Evolutionary conservation across 1,140 invertebrate species (phyloP).

Genomic region (Neodiprion virginianus): DNA sequence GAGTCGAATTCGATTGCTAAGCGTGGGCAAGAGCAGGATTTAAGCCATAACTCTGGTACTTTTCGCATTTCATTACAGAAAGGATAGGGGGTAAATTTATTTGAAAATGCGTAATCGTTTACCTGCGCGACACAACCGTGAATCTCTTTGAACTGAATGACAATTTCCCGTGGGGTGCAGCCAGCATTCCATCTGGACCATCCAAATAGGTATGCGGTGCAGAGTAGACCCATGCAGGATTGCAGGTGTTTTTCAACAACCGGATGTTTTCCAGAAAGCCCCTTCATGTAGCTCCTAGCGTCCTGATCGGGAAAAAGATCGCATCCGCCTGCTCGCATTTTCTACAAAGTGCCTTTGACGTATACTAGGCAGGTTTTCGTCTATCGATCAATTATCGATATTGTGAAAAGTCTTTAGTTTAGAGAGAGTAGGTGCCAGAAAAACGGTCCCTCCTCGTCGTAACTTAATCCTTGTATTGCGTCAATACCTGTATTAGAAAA

Average conservation of each 20-base stretch:
- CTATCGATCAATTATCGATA: not conserved
- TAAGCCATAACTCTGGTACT: too few species aligned
- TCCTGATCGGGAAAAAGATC: conserved; percentile 91
- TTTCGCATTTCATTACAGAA: too few species aligned
- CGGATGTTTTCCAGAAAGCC: conserved; percentile 74
- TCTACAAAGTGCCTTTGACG: conserved; percentile 56
- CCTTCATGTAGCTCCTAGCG: conserved; percentile 83
- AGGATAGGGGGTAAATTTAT: not conserved
- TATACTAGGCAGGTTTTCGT: not conserved
- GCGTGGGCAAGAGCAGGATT: conserved; percentile 41
- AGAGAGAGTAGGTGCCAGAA: conserved; percentile 3
- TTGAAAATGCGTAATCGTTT: conserved; percentile 10
- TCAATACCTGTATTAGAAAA: conserved; percentile 60
- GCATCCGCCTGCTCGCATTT: conserved; percentile 76
- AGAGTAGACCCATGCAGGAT: conserved; percentile 80
- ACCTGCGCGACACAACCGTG: conserved; percentile 60
- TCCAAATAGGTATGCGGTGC: conserved; percentile 79
- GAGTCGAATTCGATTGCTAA: conserved; percentile 63
- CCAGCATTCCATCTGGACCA: conserved; percentile 88
- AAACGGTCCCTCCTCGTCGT: conserved; percentile 29
- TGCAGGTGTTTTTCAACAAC: conserved; percentile 82
- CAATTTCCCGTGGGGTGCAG: conserved; percentile 69
- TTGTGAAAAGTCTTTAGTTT: not conserved
- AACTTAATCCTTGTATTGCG: conserved; percentile 51
- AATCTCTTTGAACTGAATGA: conserved; percentile 76